Conservation (phyloP, 2,888 invertebrate species). For the Melinopterus prodromus region DNA sequence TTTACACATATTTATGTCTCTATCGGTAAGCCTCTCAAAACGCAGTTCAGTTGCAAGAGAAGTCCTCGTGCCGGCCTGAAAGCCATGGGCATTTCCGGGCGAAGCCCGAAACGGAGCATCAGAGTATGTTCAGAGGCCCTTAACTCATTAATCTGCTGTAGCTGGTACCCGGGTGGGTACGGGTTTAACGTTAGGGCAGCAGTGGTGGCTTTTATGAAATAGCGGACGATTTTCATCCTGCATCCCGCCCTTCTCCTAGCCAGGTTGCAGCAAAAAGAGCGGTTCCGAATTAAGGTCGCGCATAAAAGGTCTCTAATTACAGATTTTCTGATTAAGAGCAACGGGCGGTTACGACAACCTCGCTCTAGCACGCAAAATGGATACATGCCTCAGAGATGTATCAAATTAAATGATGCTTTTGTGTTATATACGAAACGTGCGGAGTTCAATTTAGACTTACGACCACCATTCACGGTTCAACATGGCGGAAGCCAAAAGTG, state of each 20-base stretch:
- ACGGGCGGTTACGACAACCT: neutral
- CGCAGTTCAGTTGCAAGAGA: too few relatives aligned
- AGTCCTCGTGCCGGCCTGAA: too few relatives aligned
- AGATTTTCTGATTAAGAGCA: neutral
- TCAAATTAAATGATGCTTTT: neutral
- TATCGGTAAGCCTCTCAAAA: too few relatives aligned
- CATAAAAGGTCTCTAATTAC: slow-evolving; percentile 4
- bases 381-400: neutral
- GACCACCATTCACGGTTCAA: too few relatives aligned
- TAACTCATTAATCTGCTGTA: neutral
- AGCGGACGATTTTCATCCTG: neutral
- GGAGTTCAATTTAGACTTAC: too few relatives aligned
- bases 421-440: neutral
- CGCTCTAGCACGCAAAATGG: neutral
- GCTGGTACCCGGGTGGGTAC: neutral
- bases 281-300: neutral
- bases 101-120: too few relatives aligned
- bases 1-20: too few relatives aligned
- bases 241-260: neutral
- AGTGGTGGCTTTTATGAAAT: neutral
- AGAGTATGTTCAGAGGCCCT: neutral
- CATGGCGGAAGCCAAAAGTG: too few relatives aligned
- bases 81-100: too few relatives aligned
- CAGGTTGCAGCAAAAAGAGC: neutral
- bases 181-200: neutral